A percentile compares a stretch with the other conserved stretches of the same genome.
Conservation (phyloP, 2,888 invertebrate genomes). For the Adineta ricciae region DNA sequence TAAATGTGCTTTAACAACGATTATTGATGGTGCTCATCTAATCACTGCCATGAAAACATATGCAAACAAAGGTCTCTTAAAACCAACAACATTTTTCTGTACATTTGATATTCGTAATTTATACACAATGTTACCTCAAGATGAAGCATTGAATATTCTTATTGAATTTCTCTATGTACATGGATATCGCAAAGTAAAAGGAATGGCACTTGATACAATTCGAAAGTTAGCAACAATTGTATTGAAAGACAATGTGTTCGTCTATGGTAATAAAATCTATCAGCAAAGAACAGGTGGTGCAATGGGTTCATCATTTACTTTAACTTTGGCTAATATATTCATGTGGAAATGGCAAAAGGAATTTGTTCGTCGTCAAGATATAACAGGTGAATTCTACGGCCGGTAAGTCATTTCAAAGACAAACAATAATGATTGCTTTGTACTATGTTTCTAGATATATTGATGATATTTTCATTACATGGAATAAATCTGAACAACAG, state of each 20-base stretch:
- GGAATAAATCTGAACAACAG: neutral
- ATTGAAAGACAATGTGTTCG: neutral
- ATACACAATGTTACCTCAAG: neutral
- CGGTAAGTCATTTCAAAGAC: neutral
- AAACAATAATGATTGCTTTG: neutral
- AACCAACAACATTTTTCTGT: neutral
- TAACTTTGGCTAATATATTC: neutral
- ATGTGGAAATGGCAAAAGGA: neutral
- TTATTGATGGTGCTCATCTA: constrained; percentile 1
- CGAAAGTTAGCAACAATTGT: neutral
- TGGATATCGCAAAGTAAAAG: neutral
- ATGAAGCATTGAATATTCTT: neutral
- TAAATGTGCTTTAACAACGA: neutral
- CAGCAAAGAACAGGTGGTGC: neutral
- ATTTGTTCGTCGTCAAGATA: neutral
- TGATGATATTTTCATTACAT: constrained; percentile 4
- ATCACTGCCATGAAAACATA: neutral
- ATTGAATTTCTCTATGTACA: neutral
- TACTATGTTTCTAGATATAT: neutral
- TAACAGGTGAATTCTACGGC: neutral
- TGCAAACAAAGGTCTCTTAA: neutral
- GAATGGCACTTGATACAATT: neutral
- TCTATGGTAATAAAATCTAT: neutral
- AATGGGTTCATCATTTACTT: neutral
- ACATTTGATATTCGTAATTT: constrained; percentile 11